Percentiles rank a stretch among this genome's conserved stretches.
Evolutionary conservation across 37 sponge, comb jelly and placozoan genomes (phyloP).

Genomic region (Axinella damicornis): DNA sequence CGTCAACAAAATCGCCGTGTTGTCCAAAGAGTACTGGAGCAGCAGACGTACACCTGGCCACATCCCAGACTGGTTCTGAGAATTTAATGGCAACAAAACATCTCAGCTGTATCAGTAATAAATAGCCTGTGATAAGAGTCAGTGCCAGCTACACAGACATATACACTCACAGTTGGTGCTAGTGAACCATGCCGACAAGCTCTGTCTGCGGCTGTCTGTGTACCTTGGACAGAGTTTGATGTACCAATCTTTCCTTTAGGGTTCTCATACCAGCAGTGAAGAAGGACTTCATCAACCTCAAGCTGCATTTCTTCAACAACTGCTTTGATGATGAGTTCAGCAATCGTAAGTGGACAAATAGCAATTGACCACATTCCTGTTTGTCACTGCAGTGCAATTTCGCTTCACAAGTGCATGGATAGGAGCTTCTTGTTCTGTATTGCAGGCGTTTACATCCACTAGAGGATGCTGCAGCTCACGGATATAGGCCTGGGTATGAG

Average conservation of each 20-base stretch:
- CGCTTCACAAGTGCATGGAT: slow-evolving; percentile 11
- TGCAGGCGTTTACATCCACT: not conserved
- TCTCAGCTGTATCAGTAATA: too few relatives aligned
- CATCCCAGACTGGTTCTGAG: slow-evolving; percentile 53
- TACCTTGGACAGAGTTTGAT: too few relatives aligned
- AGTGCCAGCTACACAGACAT: too few relatives aligned
- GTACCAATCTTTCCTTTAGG: too few relatives aligned
- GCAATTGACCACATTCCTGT: too few relatives aligned
- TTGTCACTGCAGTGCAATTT: too few relatives aligned
- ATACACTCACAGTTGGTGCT: too few relatives aligned
- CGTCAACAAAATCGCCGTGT: slow-evolving; percentile 53
- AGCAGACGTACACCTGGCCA: slow-evolving; percentile 66
- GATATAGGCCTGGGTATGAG: too few relatives aligned
- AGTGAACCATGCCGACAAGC: too few relatives aligned
- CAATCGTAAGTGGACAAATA: not conserved
- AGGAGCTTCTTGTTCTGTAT: not conserved
- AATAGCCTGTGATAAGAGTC: too few relatives aligned
- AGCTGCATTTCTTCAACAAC: slow-evolving; percentile 8
- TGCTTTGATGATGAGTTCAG: not conserved
- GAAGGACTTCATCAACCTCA: slow-evolving; percentile 37
- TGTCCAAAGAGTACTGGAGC: slow-evolving; percentile 56
- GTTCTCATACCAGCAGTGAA: slow-evolving; percentile 65
- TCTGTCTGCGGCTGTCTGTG: too few relatives aligned
- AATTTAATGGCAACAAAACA: not conserved
- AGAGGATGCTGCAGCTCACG: too few relatives aligned